Conservation (phyloP, 2,888 invertebrate genomes). For the Uropetala carovei region DNA sequence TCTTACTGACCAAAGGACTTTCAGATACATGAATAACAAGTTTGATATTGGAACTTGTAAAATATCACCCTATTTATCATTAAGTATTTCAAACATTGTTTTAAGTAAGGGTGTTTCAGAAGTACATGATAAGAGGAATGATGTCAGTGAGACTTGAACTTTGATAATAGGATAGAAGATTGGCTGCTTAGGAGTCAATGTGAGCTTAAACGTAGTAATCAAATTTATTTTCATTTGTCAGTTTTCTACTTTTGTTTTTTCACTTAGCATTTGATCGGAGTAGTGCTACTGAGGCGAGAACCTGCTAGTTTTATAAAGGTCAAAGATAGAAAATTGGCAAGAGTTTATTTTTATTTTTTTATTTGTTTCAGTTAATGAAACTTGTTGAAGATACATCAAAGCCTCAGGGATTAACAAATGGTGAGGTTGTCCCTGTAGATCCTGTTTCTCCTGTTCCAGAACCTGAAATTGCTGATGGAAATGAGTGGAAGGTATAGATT, state of each 20-base stretch:
- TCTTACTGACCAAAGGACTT: slow-evolving; percentile 50
- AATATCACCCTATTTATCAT: too few species aligned
- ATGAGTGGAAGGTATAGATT: slow-evolving; percentile 82
- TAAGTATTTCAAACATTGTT: too few species aligned
- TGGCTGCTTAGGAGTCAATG: neutral
- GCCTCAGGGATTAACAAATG: slow-evolving; percentile 67
- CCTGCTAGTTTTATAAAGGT: neutral
- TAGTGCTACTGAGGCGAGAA: neutral
- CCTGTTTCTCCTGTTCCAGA: slow-evolving; percentile 28
- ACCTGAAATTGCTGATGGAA: slow-evolving; percentile 76
- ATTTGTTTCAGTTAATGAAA: slow-evolving; percentile 77
- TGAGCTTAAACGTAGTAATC: neutral
- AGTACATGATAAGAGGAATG: too few species aligned
- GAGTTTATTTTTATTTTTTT: neutral
- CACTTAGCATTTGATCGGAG: neutral
- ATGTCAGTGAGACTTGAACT: too few species aligned
- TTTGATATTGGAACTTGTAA: neutral
- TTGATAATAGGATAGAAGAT: too few species aligned
- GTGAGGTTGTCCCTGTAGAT: slow-evolving; percentile 43
- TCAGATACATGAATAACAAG: neutral
- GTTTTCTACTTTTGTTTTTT: neutral
- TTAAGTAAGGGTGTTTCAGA: too few species aligned
- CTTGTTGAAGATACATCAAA: slow-evolving; percentile 73
- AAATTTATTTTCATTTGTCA: neutral
- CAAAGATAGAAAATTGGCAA: neutral